Evolutionary conservation across 2,113 vertebrate species (phyloP), one percentile per base, ranked within the genome.

Genomic region (Bathybates hornii): DNA sequence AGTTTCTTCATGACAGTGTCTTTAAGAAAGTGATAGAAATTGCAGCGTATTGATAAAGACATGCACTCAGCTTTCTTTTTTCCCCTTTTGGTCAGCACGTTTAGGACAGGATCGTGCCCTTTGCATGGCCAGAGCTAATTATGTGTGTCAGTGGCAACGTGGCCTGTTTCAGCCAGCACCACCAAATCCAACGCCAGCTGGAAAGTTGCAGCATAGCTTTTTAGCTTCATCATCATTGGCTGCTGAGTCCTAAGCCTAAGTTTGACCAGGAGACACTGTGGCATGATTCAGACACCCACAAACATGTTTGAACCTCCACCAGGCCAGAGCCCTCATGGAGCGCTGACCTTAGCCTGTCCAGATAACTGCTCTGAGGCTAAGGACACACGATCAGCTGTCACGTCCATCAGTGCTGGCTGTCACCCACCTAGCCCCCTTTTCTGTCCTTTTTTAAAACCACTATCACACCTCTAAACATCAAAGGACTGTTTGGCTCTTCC

Each of bases 401-500:
- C 80, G 48, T 84, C 89, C 81, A 80, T 29, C 13, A 4, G 19
- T 50, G 50, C 56, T 27, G 5, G 27, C 79, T 78, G 68, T 91
- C 59, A 32, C 48, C 61, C 6, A 0, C 11, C 61, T 1, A 66
- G 3, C 50, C n/a, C 36, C 45, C 21, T 24, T 66, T 66, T 66
- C 3, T 0, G 19, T 21, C 61, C 59, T 43, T 27, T 24, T 21
- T 41, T 21, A 21, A 38, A 71, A 71, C 41, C 17, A 2, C 21
- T n/a, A 1, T 1, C 41, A 83, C 71, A 83, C 66, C 78, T 38
- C 24, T 50, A 5, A 59, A 90, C 87, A 93, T 93, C 76, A 93
- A 94, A 94, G 50, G 57, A 21, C 90, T 86, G 13, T 87, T 87
- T 54, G 73, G 4, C 86, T 84, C 52, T 76, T 80, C 73, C 34